Evolutionary conservation across 1,140 invertebrate genomes (phyloP), one percentile per base, ranked within the genome.

Genomic region (Augochlora pura): DNA sequence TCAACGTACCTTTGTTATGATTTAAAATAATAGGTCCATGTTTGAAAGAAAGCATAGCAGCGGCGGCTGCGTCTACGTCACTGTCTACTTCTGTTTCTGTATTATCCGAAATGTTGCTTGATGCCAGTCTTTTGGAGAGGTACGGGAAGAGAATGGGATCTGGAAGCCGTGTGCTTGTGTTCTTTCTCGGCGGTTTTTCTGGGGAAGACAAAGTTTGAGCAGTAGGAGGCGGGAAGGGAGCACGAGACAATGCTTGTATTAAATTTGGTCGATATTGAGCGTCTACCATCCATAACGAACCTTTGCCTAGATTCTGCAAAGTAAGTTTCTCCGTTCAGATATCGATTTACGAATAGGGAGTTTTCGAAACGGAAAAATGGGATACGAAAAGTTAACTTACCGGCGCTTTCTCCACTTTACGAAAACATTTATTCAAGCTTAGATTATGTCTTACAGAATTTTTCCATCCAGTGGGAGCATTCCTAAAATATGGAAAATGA

Each of bases 391-490:
- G 12, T 46, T 5, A 42, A 94, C 94, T 95, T 94, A 97, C 96
- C 88, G 96, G 96, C 39, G 96, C 95, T 90, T 98, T 98, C 91
- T 98, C 97, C 63, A 99, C 98, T 94, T 99, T 99, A 82, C 98
- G 96, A 93, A 99, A 99, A 92, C 98, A 99, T 93, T 99, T 99
- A 91, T 99, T 99, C 63, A 99, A 93, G 38, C 98, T 99, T 57
- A 99, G 93, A 93, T 99, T 99, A 92, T 99, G 98, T 82, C 98
- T 94, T 2, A 99, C 98, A 71, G 97, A 98, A 93, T 99, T 99
- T 94, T 99, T 99, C 98, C 98, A 99, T 25, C 98, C 98, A 87
- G 97, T 98, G 1, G 98, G 98, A 4, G 98, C 98, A 86, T 97
- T 97, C 88, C 97, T 97, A 93, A 99, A 99, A 92, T 99, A 99